These are phyloP conservation scores for Lophius piscatorius DNA, from an alignment of 2,113 vertebrate species.

Conservation along the genomic window DNA sequence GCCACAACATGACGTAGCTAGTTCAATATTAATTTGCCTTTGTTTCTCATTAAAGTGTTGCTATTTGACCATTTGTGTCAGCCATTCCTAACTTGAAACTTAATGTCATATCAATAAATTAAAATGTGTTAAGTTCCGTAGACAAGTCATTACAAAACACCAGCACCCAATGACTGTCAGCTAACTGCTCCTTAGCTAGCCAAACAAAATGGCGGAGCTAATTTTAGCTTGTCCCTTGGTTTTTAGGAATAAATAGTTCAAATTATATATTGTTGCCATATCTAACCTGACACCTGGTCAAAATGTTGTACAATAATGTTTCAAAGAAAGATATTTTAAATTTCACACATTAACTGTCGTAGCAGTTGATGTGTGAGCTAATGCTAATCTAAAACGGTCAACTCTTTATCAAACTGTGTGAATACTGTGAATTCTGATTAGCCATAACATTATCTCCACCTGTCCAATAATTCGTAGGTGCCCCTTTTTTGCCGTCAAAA, in stretches of 20 bases:
- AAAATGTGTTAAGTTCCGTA: too few species aligned
- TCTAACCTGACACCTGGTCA: not conserved
- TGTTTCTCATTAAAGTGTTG: slow-evolving; percentile 5
- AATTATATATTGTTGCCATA: not conserved
- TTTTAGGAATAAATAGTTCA: not conserved
- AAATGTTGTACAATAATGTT: not conserved
- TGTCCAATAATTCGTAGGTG: too few species aligned
- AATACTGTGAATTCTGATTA: too few species aligned
- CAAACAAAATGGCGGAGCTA: not conserved
- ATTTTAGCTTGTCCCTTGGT: not conserved
- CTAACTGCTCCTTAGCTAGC: not conserved
- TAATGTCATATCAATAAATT: too few species aligned
- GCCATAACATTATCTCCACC: too few species aligned
- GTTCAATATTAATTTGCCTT: slow-evolving; percentile 4
- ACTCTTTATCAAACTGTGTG: too few species aligned
- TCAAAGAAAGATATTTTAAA: not conserved
- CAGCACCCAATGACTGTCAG: not conserved
- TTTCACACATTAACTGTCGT: too few species aligned
- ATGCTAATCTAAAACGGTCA: too few species aligned
- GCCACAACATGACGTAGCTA: slow-evolving; percentile 3
- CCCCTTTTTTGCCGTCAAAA: too few species aligned
- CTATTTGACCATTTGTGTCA: slow-evolving; percentile 9
- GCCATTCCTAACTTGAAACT: not conserved
- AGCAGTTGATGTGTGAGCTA: too few species aligned
- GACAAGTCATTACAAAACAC: not conserved